Evolutionary conservation across 2,888 invertebrate genomes (phyloP).

Genomic region (Dryomyza anilis): DNA sequence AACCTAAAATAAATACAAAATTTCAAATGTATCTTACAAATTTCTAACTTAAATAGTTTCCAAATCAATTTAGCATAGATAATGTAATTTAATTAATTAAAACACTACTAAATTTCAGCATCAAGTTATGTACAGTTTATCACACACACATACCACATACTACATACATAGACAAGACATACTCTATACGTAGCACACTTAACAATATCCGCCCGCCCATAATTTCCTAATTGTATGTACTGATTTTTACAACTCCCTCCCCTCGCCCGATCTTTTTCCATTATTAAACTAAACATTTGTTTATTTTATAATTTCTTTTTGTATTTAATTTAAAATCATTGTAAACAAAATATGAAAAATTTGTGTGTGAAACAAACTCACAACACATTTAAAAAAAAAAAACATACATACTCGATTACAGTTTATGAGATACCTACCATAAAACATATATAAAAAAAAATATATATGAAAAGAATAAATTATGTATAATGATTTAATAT

Average conservation of each 20-base stretch:
- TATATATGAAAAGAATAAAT: constrained; percentile 45
- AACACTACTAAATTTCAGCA: constrained; percentile 31
- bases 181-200: too few relatives aligned
- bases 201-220: too few relatives aligned
- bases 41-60: constrained; percentile 2
- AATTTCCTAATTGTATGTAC: neutral
- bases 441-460: too few relatives aligned
- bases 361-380: constrained; percentile 32
- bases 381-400: constrained; percentile 28
- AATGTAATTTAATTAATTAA: constrained; percentile 14
- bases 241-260: neutral
- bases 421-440: constrained; percentile 34
- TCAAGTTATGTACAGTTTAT: constrained; percentile 37
- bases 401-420: constrained; percentile 33
- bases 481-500: constrained; percentile 34
- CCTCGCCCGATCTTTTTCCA: too few relatives aligned
- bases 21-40: neutral
- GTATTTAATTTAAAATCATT: constrained; percentile 37
- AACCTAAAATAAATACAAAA: neutral
- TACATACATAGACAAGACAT: constrained; percentile 20
- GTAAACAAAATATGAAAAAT: too few relatives aligned
- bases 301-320: constrained; percentile 34
- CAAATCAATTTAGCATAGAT: neutral
- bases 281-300: too few relatives aligned
- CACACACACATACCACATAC: constrained; percentile 25